Evolutionary conservation across 2,888 invertebrate genomes (phyloP).

Genomic region (Eilema griseolum): DNA sequence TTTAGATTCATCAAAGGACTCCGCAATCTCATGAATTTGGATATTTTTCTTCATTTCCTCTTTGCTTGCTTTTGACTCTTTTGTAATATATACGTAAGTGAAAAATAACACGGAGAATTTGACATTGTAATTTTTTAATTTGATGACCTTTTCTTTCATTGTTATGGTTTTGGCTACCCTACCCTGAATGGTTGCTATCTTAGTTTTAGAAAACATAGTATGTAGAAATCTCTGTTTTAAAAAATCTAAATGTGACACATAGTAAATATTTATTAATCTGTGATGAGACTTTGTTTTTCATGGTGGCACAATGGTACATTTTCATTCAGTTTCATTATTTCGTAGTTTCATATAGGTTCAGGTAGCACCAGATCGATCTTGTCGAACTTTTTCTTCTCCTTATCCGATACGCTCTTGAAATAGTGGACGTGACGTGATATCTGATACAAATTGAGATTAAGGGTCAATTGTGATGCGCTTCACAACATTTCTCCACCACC

Average conservation of each 20-base stretch:
- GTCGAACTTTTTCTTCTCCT: no score
- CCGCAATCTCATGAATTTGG: constrained; percentile 9
- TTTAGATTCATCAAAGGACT: constrained; percentile 7
- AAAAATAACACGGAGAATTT: background rate
- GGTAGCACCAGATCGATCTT: no score
- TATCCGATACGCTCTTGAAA: no score
- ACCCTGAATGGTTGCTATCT: background rate
- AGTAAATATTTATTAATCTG: no score
- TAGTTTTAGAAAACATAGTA: background rate
- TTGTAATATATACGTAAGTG: background rate
- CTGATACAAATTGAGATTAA: no score
- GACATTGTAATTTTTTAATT: constrained; percentile 3
- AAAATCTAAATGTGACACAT: background rate
- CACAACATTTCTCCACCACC: no score
- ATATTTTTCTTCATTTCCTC: constrained; percentile 7
- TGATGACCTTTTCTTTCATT: background rate
- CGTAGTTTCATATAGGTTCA: no score
- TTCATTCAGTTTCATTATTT: background rate
- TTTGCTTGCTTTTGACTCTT: background rate
- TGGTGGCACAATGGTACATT: no score
- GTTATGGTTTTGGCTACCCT: background rate
- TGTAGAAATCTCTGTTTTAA: background rate
- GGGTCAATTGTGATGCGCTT: no score
- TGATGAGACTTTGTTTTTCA: background rate
- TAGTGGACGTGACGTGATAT: no score